Conservation (phyloP, 2,113 vertebrate genomes). For the Salvelinus sp. region DNA sequence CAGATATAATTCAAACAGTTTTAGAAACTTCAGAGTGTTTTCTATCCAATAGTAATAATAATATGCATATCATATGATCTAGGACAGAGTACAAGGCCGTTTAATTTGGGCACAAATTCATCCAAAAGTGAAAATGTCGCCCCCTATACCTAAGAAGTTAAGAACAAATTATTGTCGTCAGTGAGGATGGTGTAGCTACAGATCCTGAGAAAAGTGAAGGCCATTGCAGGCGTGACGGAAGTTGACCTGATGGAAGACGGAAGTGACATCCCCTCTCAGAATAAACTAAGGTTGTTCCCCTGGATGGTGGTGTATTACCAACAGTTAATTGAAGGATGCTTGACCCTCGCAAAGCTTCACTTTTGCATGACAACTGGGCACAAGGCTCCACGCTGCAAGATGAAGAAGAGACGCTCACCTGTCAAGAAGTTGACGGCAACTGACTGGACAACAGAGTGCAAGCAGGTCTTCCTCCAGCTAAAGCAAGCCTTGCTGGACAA, state of each 20-base stretch:
- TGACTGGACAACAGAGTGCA: constrained; percentile 32
- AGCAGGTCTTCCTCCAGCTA: background rate
- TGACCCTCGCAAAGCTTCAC: constrained; percentile 15
- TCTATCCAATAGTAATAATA: too few species aligned
- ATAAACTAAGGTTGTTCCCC: constrained; percentile 26
- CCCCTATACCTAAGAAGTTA: too few species aligned
- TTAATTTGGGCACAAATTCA: too few species aligned
- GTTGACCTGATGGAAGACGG: constrained; percentile 28
- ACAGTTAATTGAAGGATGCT: constrained; percentile 30
- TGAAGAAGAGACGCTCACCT: background rate
- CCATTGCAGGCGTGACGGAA: constrained; percentile 13
- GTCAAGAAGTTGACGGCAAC: constrained; percentile 34
- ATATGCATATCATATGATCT: too few species aligned
- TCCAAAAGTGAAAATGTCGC: too few species aligned
- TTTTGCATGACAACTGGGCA: constrained; percentile 1
- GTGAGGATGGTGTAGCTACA: constrained; percentile 12
- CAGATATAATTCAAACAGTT: too few species aligned
- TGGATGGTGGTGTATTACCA: constrained; percentile 37
- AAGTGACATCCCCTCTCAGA: constrained; percentile 1
- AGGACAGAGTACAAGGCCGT: too few species aligned
- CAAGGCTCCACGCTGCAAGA: background rate
- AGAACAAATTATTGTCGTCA: background rate
- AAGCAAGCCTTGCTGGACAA: constrained; percentile 14
- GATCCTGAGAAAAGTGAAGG: constrained; percentile 23
- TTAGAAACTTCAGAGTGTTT: too few species aligned